These are phyloP conservation scores for Acanthosepion lycidas DNA, from an alignment of 2,888 invertebrate genomes.

Conservation along the genomic window DNA sequence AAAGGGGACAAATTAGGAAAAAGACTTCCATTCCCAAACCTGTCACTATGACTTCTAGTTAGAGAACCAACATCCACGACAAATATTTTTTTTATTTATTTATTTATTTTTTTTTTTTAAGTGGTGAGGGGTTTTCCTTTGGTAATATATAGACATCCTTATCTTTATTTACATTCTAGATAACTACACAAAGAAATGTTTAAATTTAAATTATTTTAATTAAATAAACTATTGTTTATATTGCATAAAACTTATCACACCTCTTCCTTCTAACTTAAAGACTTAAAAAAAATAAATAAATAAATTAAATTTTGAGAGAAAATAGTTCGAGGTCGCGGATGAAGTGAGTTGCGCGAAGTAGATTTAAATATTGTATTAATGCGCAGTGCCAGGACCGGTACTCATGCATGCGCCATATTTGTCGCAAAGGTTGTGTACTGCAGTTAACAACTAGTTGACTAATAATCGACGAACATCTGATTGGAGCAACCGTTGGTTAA, in stretches of 20 bases:
- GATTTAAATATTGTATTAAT: constrained; percentile 49
- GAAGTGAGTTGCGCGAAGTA: not conserved
- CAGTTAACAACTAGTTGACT: constrained; percentile 36
- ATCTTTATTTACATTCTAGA: not conserved
- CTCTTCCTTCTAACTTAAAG: not conserved
- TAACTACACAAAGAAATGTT: not conserved
- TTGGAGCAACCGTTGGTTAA: constrained; percentile 41
- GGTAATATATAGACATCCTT: not conserved
- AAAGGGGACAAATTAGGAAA: not conserved
- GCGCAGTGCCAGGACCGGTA: constrained; percentile 60
- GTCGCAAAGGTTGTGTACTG: constrained; percentile 47
- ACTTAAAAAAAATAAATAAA: not conserved
- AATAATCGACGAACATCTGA: constrained; percentile 46
- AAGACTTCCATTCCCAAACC: not conserved
- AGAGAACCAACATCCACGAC: not conserved
- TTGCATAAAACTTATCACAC: no score
- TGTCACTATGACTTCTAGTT: not conserved
- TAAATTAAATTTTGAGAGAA: not conserved
- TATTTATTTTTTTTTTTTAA: not conserved
- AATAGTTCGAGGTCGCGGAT: not conserved
- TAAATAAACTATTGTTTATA: not conserved
- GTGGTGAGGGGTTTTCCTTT: not conserved
- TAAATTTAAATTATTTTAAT: not conserved
- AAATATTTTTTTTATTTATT: not conserved
- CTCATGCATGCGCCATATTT: constrained; percentile 71